Evolutionary conservation across 2,113 vertebrate genomes (phyloP).

Genomic region (Eclectus roratus): DNA sequence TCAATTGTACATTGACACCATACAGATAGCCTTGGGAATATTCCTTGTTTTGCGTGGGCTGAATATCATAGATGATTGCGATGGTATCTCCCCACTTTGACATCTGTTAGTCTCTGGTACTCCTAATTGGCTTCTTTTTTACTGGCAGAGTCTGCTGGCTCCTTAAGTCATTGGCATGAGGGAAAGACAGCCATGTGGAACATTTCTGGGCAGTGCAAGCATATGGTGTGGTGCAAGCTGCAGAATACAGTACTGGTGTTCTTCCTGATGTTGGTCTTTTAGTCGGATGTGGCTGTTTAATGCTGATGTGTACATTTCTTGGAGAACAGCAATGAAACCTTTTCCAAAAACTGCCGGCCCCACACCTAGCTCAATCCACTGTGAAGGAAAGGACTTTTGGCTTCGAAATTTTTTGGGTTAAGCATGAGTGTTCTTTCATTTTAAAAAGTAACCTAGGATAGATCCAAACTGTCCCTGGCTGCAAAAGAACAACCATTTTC

Average conservation of each 20-base stretch:
- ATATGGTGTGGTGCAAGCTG: not conserved
- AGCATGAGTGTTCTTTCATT: not conserved
- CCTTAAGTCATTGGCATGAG: not conserved
- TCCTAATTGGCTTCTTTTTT: not conserved
- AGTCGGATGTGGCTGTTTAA: not conserved
- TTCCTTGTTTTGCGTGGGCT: not conserved
- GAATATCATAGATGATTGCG: not conserved
- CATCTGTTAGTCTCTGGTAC: not conserved
- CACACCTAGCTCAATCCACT: not conserved
- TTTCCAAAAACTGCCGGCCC: not conserved
- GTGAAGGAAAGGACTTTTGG: not conserved
- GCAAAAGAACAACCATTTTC: not conserved
- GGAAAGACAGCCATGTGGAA: not conserved
- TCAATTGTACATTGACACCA: not conserved
- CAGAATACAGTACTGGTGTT: not conserved
- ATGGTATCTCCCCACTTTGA: not conserved
- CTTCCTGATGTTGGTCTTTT: not conserved
- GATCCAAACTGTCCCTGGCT: not conserved
- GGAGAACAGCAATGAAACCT: not conserved
- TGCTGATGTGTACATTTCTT: not conserved
- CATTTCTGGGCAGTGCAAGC: not conserved
- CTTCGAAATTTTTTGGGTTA: not conserved
- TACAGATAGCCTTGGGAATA: not conserved
- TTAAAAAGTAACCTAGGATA: not conserved
- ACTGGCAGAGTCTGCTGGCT: not conserved